These are phyloP conservation scores for Clivina fossor DNA, from an alignment of 2,888 invertebrate species.

Conservation along the genomic window DNA sequence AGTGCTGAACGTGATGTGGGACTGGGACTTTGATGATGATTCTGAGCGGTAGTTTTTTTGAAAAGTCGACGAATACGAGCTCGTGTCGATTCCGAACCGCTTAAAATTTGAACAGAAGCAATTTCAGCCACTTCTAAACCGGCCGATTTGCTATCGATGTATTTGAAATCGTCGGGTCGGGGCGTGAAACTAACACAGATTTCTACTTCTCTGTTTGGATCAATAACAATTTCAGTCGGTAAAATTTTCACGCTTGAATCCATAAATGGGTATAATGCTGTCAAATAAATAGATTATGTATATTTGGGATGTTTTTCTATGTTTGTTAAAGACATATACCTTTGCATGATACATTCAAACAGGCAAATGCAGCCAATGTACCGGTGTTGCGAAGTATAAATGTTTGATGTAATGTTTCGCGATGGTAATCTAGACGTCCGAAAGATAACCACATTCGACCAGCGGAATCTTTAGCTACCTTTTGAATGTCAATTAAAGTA, in stretches of 20 bases:
- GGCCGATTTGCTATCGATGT: constrained; percentile 41
- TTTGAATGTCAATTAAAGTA: constrained; percentile 55
- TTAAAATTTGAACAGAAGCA: constrained; percentile 47
- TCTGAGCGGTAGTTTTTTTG: too few relatives aligned
- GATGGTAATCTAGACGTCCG: constrained; percentile 58
- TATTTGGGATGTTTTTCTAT: too few relatives aligned
- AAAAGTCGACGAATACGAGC: constrained; percentile 47
- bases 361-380: constrained; percentile 58
- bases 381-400: constrained; percentile 61
- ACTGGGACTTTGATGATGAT: too few relatives aligned
- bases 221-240: constrained; percentile 46
- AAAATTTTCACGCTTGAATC: constrained; percentile 44
- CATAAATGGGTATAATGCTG: constrained; percentile 25
- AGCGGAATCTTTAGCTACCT: constrained; percentile 58
- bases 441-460: constrained; percentile 61
- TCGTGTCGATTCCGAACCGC: constrained; percentile 49
- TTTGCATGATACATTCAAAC: constrained; percentile 45
- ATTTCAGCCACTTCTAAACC: constrained; percentile 46
- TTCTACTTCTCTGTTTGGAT: constrained; percentile 45
- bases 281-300: not conserved
- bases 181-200: constrained; percentile 46
- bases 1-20: too few relatives aligned
- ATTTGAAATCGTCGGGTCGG: constrained; percentile 46
- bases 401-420: constrained; percentile 51
- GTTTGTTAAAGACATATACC: too few relatives aligned